Evolutionary conservation across 1,140 invertebrate genomes (phyloP), one percentile per base, ranked within the genome.

Genomic region (Palaemon carinicauda): DNA sequence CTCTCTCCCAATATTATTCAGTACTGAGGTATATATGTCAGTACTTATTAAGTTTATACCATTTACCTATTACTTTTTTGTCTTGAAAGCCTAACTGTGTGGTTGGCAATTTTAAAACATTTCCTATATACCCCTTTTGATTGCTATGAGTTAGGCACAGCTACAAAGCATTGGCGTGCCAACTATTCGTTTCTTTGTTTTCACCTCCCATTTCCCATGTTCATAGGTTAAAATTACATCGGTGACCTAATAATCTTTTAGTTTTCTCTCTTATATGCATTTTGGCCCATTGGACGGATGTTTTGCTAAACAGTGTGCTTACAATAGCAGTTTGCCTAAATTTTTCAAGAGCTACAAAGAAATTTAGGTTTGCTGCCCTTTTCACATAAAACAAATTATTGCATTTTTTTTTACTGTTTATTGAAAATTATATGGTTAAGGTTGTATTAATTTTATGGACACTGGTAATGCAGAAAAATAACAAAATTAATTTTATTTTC

Each of bases 261-360:
- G 41, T 41, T 12, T 41, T 9, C 41, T 41, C 41, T 41, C 12
- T 41, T 41, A 3, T 41, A 41, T 41, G 41, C 41, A 41, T 41
- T 41, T 41, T 41, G 41, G 7, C 41, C 41, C 7, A 41, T 41
- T 41, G 12, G 12, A 41, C 12, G 12, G 41, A 9, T 41, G 41
- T 41, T 41, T 41, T 41, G 41, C 41, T 4, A 7, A 9, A 12
- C 41, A 9, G 41, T 41, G 41, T 41, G 41, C 41, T 41, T 41
- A 41, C 41, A 12, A n/a, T 41, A 12, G 41, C 41, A 51, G 60
- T 33, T 33, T n/a, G 12, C 73, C 73, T 51, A 74, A 84, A 56
- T 31, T 54, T 4, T 84, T 50, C 53, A 84, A 84, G 53, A 84
- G 77, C 31, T 77, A 74, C 19, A 41, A 77, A 50, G 77, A 74